phyloP scores from a whole-genome alignment of 1,140 invertebrate genomes.

The Trichonephila clavipes region DNA sequence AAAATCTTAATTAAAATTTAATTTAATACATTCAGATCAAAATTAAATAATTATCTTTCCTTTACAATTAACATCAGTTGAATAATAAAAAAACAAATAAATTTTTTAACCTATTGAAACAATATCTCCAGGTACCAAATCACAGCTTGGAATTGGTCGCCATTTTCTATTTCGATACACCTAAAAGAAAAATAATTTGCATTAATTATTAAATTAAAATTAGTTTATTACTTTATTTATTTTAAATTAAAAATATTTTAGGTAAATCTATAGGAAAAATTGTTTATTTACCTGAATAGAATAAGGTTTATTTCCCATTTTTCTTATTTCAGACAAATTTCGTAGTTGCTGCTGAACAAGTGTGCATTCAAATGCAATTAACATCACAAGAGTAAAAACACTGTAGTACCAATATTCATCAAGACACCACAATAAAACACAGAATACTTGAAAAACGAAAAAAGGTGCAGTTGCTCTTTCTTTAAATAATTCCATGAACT shows the following conservation, averaged over 20 bases:
- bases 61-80: too few relatives aligned
- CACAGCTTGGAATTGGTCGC: slow-evolving; percentile 91
- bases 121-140: slow-evolving; percentile 97
- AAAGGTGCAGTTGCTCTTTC: slow-evolving; percentile 99
- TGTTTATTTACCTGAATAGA: slow-evolving; percentile 86
- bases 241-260: neutral
- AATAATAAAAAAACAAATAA: neutral
- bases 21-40: too few relatives aligned
- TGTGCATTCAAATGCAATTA: slow-evolving; percentile 98
- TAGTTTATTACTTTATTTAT: neutral
- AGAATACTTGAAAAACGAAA: slow-evolving; percentile 97
- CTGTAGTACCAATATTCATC: slow-evolving; percentile 99
- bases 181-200: slow-evolving; percentile 81
- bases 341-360: slow-evolving; percentile 98
- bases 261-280: slow-evolving; percentile 54
- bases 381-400: slow-evolving; percentile 98
- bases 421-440: slow-evolving; percentile 98
- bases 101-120: slow-evolving; percentile 88
- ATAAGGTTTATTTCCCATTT: slow-evolving; percentile 99
- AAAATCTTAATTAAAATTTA: too few relatives aligned
- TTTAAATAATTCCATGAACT: slow-evolving; percentile 97
- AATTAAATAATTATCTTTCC: too few relatives aligned
- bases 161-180: slow-evolving; percentile 96
- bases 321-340: slow-evolving; percentile 99
- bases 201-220: neutral